Percentiles rank a stretch among this genome's conserved stretches.
Conservation (phyloP, 2,797 vertebrate species). For the Spheniscus humboldti region DNA sequence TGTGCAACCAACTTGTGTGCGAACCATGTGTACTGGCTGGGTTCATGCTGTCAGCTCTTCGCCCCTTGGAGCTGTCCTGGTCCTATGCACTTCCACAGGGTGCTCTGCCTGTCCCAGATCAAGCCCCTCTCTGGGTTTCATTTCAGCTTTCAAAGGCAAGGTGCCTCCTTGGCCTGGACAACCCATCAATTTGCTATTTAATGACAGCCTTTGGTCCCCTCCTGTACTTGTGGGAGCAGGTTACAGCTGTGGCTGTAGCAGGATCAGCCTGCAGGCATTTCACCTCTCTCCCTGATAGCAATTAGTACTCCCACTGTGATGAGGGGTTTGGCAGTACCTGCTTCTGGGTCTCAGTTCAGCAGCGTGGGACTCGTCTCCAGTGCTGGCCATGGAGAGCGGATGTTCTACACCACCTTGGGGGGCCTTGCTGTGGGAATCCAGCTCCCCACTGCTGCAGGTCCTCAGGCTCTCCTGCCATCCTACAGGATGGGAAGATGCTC, state of each 20-base stretch:
- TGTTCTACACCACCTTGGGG: not conserved
- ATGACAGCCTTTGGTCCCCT: not conserved
- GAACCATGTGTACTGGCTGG: not conserved
- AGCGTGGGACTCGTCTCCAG: not conserved
- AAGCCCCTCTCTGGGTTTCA: not conserved
- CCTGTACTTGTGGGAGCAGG: not conserved
- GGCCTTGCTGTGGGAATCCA: not conserved
- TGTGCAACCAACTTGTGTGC: fast-evolving
- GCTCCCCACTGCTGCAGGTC: not conserved
- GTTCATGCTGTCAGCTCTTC: not conserved
- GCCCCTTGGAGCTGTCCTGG: not conserved
- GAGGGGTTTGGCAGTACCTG: not conserved
- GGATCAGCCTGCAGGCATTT: not conserved
- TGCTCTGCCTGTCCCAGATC: not conserved
- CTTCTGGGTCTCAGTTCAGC: not conserved
- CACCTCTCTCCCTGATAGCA: not conserved
- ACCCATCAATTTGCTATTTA: not conserved
- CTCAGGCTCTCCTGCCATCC: not conserved
- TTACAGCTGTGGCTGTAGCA: not conserved
- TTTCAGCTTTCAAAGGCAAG: not conserved
- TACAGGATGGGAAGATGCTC: not conserved
- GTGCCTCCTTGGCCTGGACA: not conserved
- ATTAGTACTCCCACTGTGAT: not conserved
- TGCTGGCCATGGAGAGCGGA: not conserved
- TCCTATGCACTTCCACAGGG: not conserved